Evolutionary conservation across 2,113 vertebrate genomes (phyloP).

Genomic region (Meriones unguiculatus): DNA sequence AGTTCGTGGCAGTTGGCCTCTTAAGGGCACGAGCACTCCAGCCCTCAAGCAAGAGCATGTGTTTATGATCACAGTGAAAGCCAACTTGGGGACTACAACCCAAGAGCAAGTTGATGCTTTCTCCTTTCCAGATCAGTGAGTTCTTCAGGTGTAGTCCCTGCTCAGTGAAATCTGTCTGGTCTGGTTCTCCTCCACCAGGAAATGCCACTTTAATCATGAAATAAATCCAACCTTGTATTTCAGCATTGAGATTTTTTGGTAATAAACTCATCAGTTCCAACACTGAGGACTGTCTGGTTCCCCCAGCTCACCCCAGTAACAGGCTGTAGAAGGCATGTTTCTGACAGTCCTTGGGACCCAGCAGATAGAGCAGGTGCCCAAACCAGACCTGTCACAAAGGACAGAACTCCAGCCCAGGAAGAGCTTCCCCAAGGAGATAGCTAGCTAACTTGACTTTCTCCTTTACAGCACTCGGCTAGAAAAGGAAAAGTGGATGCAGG

Average conservation of each 20-base stretch:
- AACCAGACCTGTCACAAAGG: fast-evolving
- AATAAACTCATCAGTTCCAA: background rate
- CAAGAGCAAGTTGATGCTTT: background rate
- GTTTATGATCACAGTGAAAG: no score
- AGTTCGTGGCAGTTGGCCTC: background rate
- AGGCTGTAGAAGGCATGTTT: background rate
- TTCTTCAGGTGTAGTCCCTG: no score
- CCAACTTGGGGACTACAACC: background rate
- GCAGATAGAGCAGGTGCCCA: fast-evolving
- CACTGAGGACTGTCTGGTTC: fast-evolving
- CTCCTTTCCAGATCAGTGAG: background rate
- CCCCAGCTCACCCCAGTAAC: no score
- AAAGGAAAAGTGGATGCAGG: conserved; percentile 97
- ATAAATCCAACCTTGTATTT: background rate
- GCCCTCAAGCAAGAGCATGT: background rate
- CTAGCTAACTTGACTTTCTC: background rate
- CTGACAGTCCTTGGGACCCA: background rate
- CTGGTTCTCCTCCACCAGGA: background rate
- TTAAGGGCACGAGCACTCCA: fast-evolving
- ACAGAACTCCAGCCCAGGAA: background rate
- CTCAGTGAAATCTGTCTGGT: background rate
- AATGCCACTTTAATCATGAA: background rate
- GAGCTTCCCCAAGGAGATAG: background rate
- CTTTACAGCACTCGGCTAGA: conserved; percentile 92
- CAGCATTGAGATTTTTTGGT: background rate